Evolutionary conservation across 1,140 invertebrate species (phyloP).

Genomic region (Drosophila mauritiana): DNA sequence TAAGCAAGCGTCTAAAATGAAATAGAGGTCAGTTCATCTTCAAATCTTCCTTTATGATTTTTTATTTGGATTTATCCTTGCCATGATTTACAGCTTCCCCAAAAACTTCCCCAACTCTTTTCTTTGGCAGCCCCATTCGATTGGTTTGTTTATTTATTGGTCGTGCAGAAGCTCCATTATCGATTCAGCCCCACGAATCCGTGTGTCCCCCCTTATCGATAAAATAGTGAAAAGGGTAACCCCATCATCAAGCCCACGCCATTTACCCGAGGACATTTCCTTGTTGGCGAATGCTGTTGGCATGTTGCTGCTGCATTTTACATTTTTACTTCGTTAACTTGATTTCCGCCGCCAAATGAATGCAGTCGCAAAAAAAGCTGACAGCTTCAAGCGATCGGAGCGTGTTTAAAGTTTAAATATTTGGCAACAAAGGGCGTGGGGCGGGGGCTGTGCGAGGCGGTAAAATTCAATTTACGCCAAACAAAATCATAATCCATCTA

Average conservation of each 20-base stretch:
- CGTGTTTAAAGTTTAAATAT: conserved; percentile 66
- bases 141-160: conserved; percentile 55
- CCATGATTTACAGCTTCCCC: too few relatives aligned
- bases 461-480: conserved; percentile 84
- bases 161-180: conserved; percentile 29
- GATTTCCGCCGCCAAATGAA: conserved; percentile 78
- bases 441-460: conserved; percentile 9
- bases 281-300: conserved; percentile 45
- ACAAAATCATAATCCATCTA: conserved; percentile 84
- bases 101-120: conserved; percentile 30
- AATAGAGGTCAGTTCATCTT: too few relatives aligned
- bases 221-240: background rate
- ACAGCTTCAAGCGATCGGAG: conserved; percentile 61
- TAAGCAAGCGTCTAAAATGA: too few relatives aligned
- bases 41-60: too few relatives aligned
- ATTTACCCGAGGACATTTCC: conserved; percentile 44
- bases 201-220: conserved; percentile 5
- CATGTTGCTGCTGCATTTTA: conserved; percentile 69
- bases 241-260: background rate
- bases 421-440: conserved; percentile 37
- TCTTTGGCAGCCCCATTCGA: conserved; percentile 27
- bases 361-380: conserved; percentile 57
- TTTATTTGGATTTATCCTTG: background rate
- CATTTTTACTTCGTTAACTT: conserved; percentile 82
- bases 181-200: conserved; percentile 39